These are phyloP conservation scores for Plagodis pulveraria DNA, from an alignment of 2,888 invertebrate genomes.

Conservation along the genomic window DNA sequence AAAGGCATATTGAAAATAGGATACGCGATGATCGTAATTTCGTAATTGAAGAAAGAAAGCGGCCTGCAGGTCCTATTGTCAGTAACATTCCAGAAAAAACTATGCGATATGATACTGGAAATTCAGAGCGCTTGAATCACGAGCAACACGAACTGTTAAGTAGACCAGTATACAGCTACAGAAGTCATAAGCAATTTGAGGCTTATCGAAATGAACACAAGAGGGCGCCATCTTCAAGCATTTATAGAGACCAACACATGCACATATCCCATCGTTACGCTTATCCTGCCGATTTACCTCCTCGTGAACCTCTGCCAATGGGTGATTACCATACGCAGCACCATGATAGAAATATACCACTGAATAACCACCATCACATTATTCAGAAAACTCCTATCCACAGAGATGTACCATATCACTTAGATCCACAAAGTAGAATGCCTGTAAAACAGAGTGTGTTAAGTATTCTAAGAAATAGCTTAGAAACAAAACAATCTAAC, in stretches of 20 bases:
- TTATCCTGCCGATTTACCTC: constrained; percentile 57
- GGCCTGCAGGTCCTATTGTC: constrained; percentile 67
- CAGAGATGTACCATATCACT: constrained; percentile 64
- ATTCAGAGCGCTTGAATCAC: constrained; percentile 65
- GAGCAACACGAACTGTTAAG: constrained; percentile 77
- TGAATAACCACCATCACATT: constrained; percentile 66
- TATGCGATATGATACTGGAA: constrained; percentile 76
- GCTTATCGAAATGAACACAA: constrained; percentile 75
- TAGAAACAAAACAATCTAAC: constrained; percentile 87
- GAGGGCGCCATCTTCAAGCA: constrained; percentile 51
- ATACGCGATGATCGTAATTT: constrained; percentile 72
- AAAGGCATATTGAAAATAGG: constrained; percentile 64
- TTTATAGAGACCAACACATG: constrained; percentile 64
- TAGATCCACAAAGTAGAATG: constrained; percentile 65
- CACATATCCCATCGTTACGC: constrained; percentile 62
- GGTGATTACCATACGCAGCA: constrained; percentile 67
- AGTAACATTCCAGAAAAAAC: constrained; percentile 82
- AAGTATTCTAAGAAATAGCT: constrained; percentile 88
- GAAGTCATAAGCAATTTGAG: constrained; percentile 74
- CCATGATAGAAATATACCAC: constrained; percentile 62
- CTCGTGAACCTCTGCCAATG: constrained; percentile 51
- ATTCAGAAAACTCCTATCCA: constrained; percentile 74
- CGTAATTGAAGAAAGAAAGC: constrained; percentile 76
- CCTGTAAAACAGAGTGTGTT: constrained; percentile 90
- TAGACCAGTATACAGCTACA: constrained; percentile 75